These are phyloP conservation scores for Parthenolecanium corni DNA, from an alignment of 2,888 invertebrate species.

Conservation along the genomic window DNA sequence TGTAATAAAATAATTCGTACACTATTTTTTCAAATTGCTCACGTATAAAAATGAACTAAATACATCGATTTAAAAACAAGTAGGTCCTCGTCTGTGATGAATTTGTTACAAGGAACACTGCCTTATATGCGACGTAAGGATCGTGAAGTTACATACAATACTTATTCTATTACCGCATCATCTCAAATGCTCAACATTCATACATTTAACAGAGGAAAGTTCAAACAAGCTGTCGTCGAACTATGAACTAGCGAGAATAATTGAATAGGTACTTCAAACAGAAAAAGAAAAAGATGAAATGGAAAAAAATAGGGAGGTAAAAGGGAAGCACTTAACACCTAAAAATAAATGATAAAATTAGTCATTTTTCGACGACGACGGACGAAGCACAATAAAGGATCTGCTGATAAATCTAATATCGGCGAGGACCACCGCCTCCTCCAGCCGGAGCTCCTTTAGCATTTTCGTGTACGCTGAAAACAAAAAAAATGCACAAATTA, in stretches of 20 bases:
- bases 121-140: no score
- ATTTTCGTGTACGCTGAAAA: conserved; percentile 21
- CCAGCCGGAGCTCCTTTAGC: conserved; percentile 5
- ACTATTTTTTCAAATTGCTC: no score
- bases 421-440: conserved; percentile 15
- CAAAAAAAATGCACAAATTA: not conserved
- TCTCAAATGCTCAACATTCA: no score
- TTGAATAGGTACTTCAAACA: not conserved
- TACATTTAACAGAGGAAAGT: conserved; percentile 8
- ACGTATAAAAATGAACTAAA: no score
- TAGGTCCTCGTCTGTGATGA: no score
- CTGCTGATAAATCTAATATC: conserved; percentile 12
- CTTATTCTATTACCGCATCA: no score
- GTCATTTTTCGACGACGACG: not conserved
- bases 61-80: no score
- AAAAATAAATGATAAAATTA: no score
- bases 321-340: not conserved
- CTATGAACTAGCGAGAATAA: not conserved
- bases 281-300: not conserved
- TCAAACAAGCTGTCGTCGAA: not conserved
- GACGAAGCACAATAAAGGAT: not conserved
- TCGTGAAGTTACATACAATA: no score
- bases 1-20: no score
- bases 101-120: no score
- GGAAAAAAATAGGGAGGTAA: conserved; percentile 1